Percentiles rank a stretch among this genome's conserved stretches.
Conservation (phyloP, 2,797 vertebrate genomes). For the Notoglanidium macrostoma region DNA sequence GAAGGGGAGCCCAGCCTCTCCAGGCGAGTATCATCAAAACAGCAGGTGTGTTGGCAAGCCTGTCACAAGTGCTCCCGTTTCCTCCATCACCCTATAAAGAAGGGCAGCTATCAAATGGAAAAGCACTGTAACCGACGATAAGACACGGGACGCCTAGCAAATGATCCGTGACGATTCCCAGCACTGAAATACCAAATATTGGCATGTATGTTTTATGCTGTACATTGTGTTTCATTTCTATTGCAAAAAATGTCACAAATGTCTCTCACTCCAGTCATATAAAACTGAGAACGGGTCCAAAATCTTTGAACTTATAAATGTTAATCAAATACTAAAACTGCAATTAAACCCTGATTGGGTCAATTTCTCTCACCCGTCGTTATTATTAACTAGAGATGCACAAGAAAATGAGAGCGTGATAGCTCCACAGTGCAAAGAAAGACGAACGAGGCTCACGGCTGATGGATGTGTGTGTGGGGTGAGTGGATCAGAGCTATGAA, state of each 20-base stretch:
- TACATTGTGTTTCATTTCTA: not conserved
- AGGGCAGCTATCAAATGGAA: constrained; percentile 21
- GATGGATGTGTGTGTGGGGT: no score
- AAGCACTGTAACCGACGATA: constrained; percentile 14
- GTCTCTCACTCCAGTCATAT: not conserved
- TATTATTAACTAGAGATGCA: not conserved
- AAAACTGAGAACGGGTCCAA: not conserved
- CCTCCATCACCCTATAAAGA: not conserved
- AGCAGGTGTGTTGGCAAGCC: constrained; percentile 47
- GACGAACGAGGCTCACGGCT: no score
- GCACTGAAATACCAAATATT: not conserved
- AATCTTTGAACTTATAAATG: not conserved
- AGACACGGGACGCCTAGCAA: not conserved
- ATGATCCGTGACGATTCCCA: constrained; percentile 4
- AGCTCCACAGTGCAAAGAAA: no score
- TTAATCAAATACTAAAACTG: not conserved
- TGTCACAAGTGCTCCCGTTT: constrained; percentile 16
- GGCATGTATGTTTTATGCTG: not conserved
- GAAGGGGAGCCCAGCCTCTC: constrained; percentile 19
- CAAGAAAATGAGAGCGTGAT: no score
- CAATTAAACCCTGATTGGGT: not conserved
- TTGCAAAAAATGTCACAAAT: not conserved
- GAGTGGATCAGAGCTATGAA: no score
- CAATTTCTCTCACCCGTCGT: not conserved
- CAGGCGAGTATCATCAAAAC: constrained; percentile 36